Conservation (phyloP, 2,113 vertebrate species). For the Nanorana parkeri region DNA sequence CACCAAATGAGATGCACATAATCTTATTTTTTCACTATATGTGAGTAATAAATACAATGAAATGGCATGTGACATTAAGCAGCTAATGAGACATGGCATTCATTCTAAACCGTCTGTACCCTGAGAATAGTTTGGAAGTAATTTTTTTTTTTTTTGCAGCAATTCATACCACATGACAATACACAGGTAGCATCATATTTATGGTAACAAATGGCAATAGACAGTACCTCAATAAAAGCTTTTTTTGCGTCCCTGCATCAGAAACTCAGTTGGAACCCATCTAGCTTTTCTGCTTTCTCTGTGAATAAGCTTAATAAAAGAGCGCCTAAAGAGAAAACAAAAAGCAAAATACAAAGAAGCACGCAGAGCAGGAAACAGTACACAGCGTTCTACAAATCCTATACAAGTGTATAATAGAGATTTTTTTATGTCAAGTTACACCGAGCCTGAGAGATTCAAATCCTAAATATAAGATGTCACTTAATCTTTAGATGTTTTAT, state of each 20-base stretch:
- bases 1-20: slow-evolving; percentile 31
- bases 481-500: slow-evolving; percentile 37
- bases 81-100: slow-evolving; percentile 31
- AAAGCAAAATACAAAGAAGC: slow-evolving; percentile 33
- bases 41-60: slow-evolving; percentile 21
- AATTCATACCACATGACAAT: slow-evolving; percentile 30
- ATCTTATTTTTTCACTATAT: slow-evolving; percentile 11
- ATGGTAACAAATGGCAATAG: background rate
- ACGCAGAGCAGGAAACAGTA: slow-evolving; percentile 26
- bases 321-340: slow-evolving; percentile 35
- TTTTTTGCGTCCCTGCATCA: slow-evolving; percentile 15
- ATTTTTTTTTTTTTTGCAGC: background rate
- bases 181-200: slow-evolving; percentile 13
- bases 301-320: slow-evolving; percentile 28
- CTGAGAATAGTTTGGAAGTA: slow-evolving; percentile 14
- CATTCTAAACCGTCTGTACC: slow-evolving; percentile 9
- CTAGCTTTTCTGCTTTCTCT: slow-evolving; percentile 15
- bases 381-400: slow-evolving; percentile 17
- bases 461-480: slow-evolving; percentile 47
- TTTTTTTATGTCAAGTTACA: slow-evolving; percentile 27
- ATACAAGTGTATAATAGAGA: slow-evolving; percentile 22
- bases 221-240: background rate
- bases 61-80: slow-evolving; percentile 31
- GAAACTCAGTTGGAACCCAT: slow-evolving; percentile 12
- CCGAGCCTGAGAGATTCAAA: slow-evolving; percentile 3